These are phyloP conservation scores for Metallyticus violacea DNA, from an alignment of 2,888 invertebrate genomes.

Conservation along the genomic window DNA sequence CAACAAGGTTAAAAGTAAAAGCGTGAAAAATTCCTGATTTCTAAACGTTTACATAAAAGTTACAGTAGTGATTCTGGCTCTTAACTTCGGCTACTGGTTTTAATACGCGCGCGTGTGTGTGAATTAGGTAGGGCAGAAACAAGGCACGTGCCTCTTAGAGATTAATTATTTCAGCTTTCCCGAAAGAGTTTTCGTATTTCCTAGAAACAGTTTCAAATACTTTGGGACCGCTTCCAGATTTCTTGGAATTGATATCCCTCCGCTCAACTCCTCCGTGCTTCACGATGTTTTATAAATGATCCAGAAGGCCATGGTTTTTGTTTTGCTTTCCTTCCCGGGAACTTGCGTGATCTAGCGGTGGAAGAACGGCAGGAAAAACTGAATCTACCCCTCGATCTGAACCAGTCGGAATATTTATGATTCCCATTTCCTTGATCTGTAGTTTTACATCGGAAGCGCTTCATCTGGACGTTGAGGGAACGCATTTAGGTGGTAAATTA, in stretches of 20 bases:
- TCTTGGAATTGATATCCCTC: background rate
- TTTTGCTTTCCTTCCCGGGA: background rate
- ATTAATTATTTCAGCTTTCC: background rate
- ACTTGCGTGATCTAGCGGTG: background rate
- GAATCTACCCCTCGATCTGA: background rate
- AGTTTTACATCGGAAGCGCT: background rate
- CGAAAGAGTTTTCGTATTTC: background rate
- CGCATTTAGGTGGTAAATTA: background rate
- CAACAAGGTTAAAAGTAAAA: too few species aligned
- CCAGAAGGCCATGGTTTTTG: background rate
- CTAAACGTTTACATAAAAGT: too few species aligned
- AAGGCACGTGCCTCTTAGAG: background rate
- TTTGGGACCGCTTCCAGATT: background rate
- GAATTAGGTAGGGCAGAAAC: too few species aligned
- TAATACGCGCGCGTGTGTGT: too few species aligned
- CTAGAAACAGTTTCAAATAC: background rate
- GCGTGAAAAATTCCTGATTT: too few species aligned
- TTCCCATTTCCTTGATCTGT: background rate
- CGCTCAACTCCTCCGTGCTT: background rate
- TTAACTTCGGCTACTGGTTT: too few species aligned
- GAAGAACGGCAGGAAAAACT: background rate
- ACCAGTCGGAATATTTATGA: background rate
- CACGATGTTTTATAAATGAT: background rate
- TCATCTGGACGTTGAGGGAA: background rate
- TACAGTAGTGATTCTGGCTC: too few species aligned